Percentiles rank a stretch among this genome's conserved stretches.
These are phyloP conservation scores for Colius striatus DNA, from an alignment of 2,113 vertebrate genomes.

Conservation along the genomic window DNA sequence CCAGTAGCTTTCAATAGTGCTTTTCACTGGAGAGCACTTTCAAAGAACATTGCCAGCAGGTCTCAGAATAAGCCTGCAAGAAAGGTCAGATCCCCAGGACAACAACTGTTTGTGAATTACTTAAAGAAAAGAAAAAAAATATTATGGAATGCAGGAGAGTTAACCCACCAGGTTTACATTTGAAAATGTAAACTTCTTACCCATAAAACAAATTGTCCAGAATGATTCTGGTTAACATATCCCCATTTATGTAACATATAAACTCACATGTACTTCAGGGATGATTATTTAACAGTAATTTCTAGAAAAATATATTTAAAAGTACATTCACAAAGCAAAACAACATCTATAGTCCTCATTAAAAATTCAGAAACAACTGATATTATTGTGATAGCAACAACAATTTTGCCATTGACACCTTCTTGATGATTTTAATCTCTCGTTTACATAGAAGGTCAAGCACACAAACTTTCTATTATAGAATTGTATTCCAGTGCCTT, in stretches of 20 bases:
- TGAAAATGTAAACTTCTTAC: neutral
- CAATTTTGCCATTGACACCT: neutral
- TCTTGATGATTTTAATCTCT: neutral
- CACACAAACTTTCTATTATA: neutral
- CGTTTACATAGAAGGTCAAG: neutral
- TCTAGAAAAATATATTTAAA: neutral
- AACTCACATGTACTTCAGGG: neutral
- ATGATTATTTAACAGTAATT: accelerated
- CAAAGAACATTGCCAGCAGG: neutral
- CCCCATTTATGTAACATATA: neutral
- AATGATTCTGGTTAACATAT: neutral
- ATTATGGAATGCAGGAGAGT: neutral
- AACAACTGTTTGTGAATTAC: neutral
- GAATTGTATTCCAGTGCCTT: neutral
- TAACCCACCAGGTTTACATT: neutral
- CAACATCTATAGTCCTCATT: accelerated
- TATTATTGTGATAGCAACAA: neutral
- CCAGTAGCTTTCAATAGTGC: neutral
- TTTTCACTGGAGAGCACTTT: neutral
- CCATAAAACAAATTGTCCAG: neutral
- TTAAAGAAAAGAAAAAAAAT: neutral
- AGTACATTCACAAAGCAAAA: neutral
- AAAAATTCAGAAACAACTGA: neutral
- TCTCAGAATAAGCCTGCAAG: neutral
- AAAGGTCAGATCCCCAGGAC: neutral